Percentiles rank a stretch among this genome's conserved stretches.
Evolutionary conservation across 23 tunicate genomes (phyloP).

Genomic region (Pegea sp.): DNA sequence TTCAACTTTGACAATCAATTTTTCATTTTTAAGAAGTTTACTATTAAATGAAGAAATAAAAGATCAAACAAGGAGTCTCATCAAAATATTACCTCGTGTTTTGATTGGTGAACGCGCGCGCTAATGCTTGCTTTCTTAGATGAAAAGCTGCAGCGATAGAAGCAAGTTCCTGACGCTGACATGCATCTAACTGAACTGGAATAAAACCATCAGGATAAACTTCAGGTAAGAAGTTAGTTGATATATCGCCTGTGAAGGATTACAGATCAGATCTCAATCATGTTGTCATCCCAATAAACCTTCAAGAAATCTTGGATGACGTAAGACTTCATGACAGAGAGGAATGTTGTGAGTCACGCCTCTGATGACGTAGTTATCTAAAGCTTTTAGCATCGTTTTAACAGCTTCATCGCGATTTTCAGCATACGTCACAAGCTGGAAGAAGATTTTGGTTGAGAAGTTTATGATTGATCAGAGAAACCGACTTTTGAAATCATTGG

Average conservation of each 20-base stretch:
- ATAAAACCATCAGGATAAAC: slow-evolving; percentile 91
- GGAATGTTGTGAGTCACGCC: slow-evolving; percentile 96
- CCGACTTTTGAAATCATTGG: slow-evolving; percentile 92
- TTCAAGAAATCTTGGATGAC: slow-evolving; percentile 40
- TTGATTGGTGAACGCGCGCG: no score
- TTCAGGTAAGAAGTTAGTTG: slow-evolving; percentile 67
- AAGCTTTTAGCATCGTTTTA: slow-evolving; percentile 41
- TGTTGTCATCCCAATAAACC: no score
- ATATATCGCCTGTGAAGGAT: slow-evolving; percentile 51
- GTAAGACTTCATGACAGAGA: slow-evolving; percentile 69
- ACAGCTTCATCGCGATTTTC: slow-evolving; percentile 63
- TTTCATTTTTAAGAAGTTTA: no score
- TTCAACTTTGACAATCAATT: no score
- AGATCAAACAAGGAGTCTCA: not conserved
- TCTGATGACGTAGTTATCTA: slow-evolving; percentile 83
- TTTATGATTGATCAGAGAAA: not conserved
- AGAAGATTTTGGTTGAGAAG: not conserved
- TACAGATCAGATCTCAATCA: not conserved
- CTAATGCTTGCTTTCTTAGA: slow-evolving; percentile 28
- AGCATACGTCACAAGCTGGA: slow-evolving; percentile 75
- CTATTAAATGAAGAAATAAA: no score
- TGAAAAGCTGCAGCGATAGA: slow-evolving; percentile 76
- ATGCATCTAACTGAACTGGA: slow-evolving; percentile 11
- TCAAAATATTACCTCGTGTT: not conserved
- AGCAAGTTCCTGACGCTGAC: slow-evolving; percentile 18